Conservation (phyloP, 2,113 vertebrate genomes). For the Ciconia boyciana region DNA sequence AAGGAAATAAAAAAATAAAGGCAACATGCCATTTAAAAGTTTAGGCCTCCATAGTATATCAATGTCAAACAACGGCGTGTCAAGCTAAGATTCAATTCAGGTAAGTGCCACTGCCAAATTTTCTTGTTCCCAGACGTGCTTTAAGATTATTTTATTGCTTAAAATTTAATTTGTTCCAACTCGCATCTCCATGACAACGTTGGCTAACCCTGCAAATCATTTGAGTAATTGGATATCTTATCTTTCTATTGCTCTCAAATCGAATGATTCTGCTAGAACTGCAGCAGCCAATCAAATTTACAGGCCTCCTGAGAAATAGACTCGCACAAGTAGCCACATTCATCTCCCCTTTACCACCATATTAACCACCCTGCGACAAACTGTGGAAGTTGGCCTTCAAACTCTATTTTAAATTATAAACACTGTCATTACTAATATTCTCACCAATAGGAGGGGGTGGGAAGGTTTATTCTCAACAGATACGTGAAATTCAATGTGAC, state of each 20-base stretch:
- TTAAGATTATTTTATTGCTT: conserved; percentile 89
- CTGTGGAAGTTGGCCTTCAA: conserved; percentile 64
- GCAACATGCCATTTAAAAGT: conserved; percentile 64
- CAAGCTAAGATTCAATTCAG: conserved; percentile 84
- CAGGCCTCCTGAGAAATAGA: conserved; percentile 83
- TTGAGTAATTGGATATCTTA: conserved; percentile 89
- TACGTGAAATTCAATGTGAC: conserved; percentile 23
- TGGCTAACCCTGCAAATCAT: conserved; percentile 87
- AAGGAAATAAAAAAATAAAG: not conserved
- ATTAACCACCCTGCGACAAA: conserved; percentile 74
- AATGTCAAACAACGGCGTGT: conserved; percentile 80
- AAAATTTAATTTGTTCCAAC: conserved; percentile 90
- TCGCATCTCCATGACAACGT: conserved; percentile 82
- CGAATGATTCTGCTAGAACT: conserved; percentile 85
- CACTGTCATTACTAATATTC: conserved; percentile 65
- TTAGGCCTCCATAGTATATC: conserved; percentile 73
- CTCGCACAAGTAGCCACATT: conserved; percentile 78
- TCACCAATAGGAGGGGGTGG: conserved; percentile 16
- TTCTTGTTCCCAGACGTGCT: conserved; percentile 83
- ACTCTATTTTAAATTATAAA: conserved; percentile 62
- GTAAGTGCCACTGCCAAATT: conserved; percentile 86
- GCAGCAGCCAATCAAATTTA: conserved; percentile 88
- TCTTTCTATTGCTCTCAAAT: conserved; percentile 89
- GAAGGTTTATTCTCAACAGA: conserved; percentile 54
- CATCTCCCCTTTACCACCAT: conserved; percentile 74